Evolutionary conservation across 1,140 invertebrate species (phyloP), one percentile per base, ranked within the genome.

Genomic region (Cephus cinctus): DNA sequence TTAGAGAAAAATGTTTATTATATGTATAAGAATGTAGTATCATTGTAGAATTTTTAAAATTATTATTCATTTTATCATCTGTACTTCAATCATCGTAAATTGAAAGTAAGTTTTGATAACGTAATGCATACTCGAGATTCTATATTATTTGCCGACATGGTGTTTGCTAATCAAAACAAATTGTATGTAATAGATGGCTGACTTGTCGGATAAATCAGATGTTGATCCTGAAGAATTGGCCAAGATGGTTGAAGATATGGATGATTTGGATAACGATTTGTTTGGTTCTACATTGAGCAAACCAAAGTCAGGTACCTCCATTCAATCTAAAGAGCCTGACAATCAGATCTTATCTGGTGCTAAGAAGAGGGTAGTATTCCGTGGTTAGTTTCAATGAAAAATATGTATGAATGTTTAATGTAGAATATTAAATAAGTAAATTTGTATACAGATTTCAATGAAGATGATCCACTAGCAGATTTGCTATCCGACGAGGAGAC

Each of bases 391-490:
- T 15, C 4, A 30, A 11, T 30, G 11, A 9, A 30, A 30, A 11
- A 3, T 11, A 30, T 12, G 9, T 30, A 30, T 30, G 27, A 11
- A 2, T 9, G 11, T 30, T 30, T 11, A 30, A 11, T 30, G 12
- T 2, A 11, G 12, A 11, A 3, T 30, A 30, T 30, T 3, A 1
- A 1, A 30, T 2, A 30, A 3, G 2, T 30, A 4, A 30, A 30
- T 36, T 18, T 1, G 19, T 30, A 11, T 36, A 30, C 18, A 66
- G 58, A 63, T 27, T 44, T 49, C 22, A 44, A 60, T 5, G 54
- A 64, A 20, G 67, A 65, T 30, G 54, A 65, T 49, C 53, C 59
- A 6, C 36, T 67, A 14, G 36, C 50, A 35, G 61, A 61, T 56
- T 45, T 66, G 15, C 19, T 66, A 22, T 54, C 51, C 5, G 62